phyloP scores from a whole-genome alignment of 2,797 vertebrate genomes.

The Eidolon dupreanum region DNA sequence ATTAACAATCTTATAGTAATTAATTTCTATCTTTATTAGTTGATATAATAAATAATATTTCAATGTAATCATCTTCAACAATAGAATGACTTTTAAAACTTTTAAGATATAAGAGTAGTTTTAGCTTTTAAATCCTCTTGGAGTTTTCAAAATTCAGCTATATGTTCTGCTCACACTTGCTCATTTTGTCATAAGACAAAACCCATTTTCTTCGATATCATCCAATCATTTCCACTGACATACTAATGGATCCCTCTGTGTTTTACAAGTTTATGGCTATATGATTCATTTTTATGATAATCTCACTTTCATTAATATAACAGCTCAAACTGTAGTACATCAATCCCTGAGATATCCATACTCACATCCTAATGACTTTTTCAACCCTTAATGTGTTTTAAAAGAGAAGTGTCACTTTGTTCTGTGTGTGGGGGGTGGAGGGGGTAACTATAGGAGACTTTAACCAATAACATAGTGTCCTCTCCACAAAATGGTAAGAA shows the following conservation, averaged over 20 bases:
- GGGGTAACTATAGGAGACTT: slow-evolving; percentile 1
- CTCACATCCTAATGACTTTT: slow-evolving; percentile 80
- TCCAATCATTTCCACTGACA: slow-evolving; percentile 57
- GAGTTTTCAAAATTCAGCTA: slow-evolving; percentile 35
- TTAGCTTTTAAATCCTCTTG: slow-evolving; percentile 47
- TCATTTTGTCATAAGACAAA: slow-evolving; percentile 61
- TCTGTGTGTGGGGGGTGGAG: background rate
- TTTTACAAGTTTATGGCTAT: slow-evolving; percentile 77
- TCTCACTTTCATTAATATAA: slow-evolving; percentile 82
- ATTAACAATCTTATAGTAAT: background rate
- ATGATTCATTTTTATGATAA: slow-evolving; percentile 82
- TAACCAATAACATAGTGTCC: slow-evolving; percentile 40
- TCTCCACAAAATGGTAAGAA: slow-evolving; percentile 55
- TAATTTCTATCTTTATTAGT: slow-evolving; percentile 6
- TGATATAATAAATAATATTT: slow-evolving; percentile 14
- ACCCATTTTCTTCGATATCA: slow-evolving; percentile 50
- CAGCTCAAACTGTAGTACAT: slow-evolving; percentile 71
- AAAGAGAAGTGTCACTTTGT: slow-evolving; percentile 78
- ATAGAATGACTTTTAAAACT: background rate
- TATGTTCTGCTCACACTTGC: slow-evolving; percentile 36
- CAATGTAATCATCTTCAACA: background rate
- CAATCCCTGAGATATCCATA: slow-evolving; percentile 75
- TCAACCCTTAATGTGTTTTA: slow-evolving; percentile 76
- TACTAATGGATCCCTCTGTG: slow-evolving; percentile 68
- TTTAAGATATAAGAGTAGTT: background rate